Evolutionary conservation across 1,140 invertebrate genomes (phyloP).

Genomic region (Drosophila willistoni): DNA sequence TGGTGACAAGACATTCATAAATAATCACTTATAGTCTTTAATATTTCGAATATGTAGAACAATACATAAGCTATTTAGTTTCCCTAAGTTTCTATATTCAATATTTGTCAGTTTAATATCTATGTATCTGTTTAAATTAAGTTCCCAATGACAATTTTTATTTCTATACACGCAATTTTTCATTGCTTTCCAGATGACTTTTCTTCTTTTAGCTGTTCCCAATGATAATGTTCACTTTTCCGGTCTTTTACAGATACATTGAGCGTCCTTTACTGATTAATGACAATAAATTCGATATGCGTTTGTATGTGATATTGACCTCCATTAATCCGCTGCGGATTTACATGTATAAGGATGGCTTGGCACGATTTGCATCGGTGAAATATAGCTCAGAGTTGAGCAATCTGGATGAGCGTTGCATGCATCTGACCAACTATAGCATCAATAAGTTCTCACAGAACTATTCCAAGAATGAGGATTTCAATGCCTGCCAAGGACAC

Average conservation of each 20-base stretch:
- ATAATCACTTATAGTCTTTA: too few relatives aligned
- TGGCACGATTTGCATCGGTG: constrained; percentile 96
- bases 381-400: constrained; percentile 92
- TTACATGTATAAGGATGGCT: constrained; percentile 97
- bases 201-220: too few relatives aligned
- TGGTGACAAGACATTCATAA: too few relatives aligned
- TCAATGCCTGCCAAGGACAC: constrained; percentile 92
- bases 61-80: too few relatives aligned
- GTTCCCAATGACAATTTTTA: too few relatives aligned
- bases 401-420: constrained; percentile 94
- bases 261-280: constrained; percentile 95
- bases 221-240: too few relatives aligned
- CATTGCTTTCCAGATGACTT: too few relatives aligned
- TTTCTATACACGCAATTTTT: too few relatives aligned
- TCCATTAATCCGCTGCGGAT: constrained; percentile 96
- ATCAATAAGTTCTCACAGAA: constrained; percentile 96
- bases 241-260: constrained; percentile 86
- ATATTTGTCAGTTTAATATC: too few relatives aligned
- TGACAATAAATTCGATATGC: constrained; percentile 95
- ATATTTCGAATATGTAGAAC: too few relatives aligned
- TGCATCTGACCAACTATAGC: constrained; percentile 99
- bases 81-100: too few relatives aligned
- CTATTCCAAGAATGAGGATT: constrained; percentile 94
- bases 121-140: too few relatives aligned
- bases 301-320: constrained; percentile 97